Evolutionary conservation across 2,888 invertebrate genomes (phyloP), one percentile per base, ranked within the genome.

Genomic region (Chrysotoxum bicinctum): DNA sequence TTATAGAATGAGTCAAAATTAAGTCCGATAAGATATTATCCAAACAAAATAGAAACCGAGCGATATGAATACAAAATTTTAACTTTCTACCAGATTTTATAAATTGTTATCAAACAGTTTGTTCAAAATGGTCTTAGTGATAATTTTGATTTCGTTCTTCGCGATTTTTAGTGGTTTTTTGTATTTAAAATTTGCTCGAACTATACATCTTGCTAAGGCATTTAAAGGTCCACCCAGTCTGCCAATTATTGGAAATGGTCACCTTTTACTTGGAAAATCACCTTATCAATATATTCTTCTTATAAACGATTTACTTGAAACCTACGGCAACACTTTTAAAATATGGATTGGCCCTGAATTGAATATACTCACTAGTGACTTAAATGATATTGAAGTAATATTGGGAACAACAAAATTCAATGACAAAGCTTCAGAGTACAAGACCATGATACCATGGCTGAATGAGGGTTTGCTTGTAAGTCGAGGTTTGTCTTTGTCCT

Each of bases 371-470:
- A 88, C 89, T 70, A 37, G 7, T 21, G 88, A 91, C 85, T 88
- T 91, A 8, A 90, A 90, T 58, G 89, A 90, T 87, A 82, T 90
- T 1, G 91, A 92, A 80, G 77, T 87, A 1, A 70, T 92, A 0
- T 75, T 92, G 35, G 81, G 87, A 45, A 89, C 89, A 4, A 92
- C 93, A 43, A 88, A 88, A 1, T 90, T 91, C 60, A 90, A 90
- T 70, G 93, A 93, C 50, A 95, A 95, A 90, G 93, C 93, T 1
- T 90, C 89, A 32, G 93, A 93, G 0, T 94, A 94, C 87, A 89
- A 90, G 3, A 77, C 23, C 56, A 88, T 62, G 68, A 35, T 14
- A 19, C 85, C 88, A 6, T 90, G 90, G 90, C 85, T 90, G 1
- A 87, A 88, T 21, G 89, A 89, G 26, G 90, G 90, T 2, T 73